phyloP scores from a whole-genome alignment of 2,797 vertebrate species.

The Anas georgica region DNA sequence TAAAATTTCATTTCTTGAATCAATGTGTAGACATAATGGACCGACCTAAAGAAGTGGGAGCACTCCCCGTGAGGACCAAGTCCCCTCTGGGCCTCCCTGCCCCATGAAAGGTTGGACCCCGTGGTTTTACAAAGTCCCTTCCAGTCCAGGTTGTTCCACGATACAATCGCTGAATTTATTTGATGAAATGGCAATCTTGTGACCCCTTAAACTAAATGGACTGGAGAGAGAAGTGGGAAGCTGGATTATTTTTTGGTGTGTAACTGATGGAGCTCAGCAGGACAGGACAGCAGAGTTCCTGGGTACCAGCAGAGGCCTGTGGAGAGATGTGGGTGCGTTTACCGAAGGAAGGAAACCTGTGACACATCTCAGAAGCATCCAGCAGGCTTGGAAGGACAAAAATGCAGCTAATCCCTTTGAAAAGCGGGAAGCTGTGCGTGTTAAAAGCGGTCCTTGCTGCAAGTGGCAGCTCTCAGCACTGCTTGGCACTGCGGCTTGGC shows the following conservation, averaged over 20 bases:
- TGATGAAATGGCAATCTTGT: not conserved
- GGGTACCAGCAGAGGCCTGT: not conserved
- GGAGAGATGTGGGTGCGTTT: rapidly evolving
- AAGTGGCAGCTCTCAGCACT: not conserved
- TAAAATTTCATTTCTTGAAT: not conserved
- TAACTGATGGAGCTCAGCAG: not conserved
- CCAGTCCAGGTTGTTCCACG: not conserved
- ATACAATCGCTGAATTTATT: not conserved
- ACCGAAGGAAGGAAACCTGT: rapidly evolving
- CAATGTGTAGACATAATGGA: not conserved
- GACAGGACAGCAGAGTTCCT: not conserved
- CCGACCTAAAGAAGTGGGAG: not conserved
- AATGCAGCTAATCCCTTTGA: not conserved
- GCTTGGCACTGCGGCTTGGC: rapidly evolving
- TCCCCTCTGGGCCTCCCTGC: not conserved
- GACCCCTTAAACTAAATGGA: no score
- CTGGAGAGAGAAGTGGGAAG: not conserved
- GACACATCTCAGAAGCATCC: not conserved
- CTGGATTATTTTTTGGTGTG: not conserved
- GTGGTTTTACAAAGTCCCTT: not conserved
- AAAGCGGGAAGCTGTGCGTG: not conserved
- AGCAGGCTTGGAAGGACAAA: not conserved
- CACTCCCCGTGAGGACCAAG: not conserved
- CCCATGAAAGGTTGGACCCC: not conserved
- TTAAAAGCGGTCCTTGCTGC: not conserved